Percentiles rank a stretch among this genome's conserved stretches.
These are phyloP conservation scores for Holacanthella duospinosa DNA, from an alignment of 2,888 invertebrate genomes.

Conservation along the genomic window DNA sequence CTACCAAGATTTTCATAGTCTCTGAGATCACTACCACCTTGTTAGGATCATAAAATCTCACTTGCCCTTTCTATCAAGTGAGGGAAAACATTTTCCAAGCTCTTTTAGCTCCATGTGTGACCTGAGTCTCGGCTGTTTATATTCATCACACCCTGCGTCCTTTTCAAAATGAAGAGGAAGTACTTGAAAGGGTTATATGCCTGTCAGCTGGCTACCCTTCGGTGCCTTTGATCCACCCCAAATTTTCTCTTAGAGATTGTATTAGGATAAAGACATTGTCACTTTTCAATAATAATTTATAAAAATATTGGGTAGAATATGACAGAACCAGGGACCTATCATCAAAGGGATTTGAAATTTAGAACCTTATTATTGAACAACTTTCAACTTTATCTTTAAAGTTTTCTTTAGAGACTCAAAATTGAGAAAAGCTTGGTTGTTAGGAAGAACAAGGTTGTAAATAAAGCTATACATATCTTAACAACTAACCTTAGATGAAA, in stretches of 20 bases:
- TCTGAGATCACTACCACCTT: conserved; percentile 1
- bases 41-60: neutral
- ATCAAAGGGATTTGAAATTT: too few species aligned
- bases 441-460: neutral
- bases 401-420: too few species aligned
- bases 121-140: neutral
- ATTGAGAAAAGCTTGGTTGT: neutral
- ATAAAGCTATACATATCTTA: neutral
- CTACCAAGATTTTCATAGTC: neutral
- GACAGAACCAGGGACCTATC: neutral
- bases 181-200: neutral
- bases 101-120: neutral
- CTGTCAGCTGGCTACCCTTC: neutral
- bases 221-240: neutral
- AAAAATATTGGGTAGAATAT: neutral
- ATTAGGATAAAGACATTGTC: neutral
- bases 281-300: neutral
- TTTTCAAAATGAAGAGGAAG: neutral
- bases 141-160: neutral
- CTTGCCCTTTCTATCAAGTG: neutral
- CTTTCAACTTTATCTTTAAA: too few species aligned
- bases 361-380: too few species aligned
- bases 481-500: neutral
- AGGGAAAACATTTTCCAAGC: neutral
- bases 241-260: neutral